Evolutionary conservation across 1,140 invertebrate species (phyloP).

Genomic region (Caenorhabditis latens): DNA sequence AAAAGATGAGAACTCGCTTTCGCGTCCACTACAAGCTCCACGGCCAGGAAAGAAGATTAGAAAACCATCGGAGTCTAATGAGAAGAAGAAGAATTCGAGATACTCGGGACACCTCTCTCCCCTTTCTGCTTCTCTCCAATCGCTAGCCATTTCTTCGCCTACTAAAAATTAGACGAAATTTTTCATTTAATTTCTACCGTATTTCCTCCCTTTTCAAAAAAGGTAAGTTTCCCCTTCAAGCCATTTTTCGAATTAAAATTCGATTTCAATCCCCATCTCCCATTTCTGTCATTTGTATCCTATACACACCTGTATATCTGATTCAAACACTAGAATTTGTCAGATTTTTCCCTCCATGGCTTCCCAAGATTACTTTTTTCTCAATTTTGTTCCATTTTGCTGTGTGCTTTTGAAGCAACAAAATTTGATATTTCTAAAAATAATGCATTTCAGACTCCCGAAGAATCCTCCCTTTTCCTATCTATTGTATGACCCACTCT

Average conservation of each 20-base stretch:
- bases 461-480: neutral
- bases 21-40: too few species aligned
- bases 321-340: neutral
- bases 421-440: neutral
- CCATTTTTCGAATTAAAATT: too few species aligned
- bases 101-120: too few species aligned
- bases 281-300: neutral
- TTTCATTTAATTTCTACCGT: too few species aligned
- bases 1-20: too few species aligned
- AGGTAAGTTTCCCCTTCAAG: too few species aligned
- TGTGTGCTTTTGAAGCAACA: slow-evolving; percentile 40
- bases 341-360: neutral
- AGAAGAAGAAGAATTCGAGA: too few species aligned
- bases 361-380: neutral
- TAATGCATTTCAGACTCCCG: neutral
- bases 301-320: slow-evolving; percentile 1
- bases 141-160: neutral
- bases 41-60: too few species aligned
- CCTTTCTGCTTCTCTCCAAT: neutral
- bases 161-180: neutral
- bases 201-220: too few species aligned
- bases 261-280: too few species aligned
- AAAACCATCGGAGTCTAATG: too few species aligned
- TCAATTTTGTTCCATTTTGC: slow-evolving; percentile 8
- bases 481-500: slow-evolving; percentile 13